Conservation (phyloP, 2,888 invertebrate species). For the Formica aserva region DNA sequence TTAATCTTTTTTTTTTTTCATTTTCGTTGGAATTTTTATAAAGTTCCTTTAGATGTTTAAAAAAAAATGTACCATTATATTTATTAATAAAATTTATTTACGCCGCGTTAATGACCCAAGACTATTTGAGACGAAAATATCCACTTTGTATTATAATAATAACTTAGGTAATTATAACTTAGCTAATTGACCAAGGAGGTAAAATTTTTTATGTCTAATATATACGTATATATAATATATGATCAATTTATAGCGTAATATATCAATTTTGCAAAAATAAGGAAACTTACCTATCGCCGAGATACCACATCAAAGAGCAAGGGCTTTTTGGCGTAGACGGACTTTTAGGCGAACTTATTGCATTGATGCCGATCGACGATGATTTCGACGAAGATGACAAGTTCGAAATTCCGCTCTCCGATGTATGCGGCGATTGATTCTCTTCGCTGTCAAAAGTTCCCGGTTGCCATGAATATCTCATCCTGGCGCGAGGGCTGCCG, state of each 20-base stretch:
- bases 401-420: constrained; percentile 56
- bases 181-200: not conserved
- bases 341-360: constrained; percentile 39
- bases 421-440: constrained; percentile 56
- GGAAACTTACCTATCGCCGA: constrained; percentile 62
- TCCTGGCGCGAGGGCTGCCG: constrained; percentile 63
- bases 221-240: not conserved
- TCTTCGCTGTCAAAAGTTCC: constrained; percentile 40
- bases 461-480: constrained; percentile 75
- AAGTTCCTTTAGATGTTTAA: not conserved
- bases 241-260: not conserved
- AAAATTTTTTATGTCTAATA: constrained; percentile 9
- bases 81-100: not conserved
- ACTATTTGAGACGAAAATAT: constrained; percentile 9
- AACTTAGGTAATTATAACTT: not conserved
- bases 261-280: not conserved
- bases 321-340: constrained; percentile 44
- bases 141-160: not conserved
- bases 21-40: no score
- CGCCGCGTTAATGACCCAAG: not conserved
- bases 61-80: not conserved
- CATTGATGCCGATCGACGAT: constrained; percentile 15
- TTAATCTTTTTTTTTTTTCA: no score
- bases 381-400: constrained; percentile 49
- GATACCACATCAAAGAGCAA: constrained; percentile 51